These are phyloP conservation scores for Spheniscus mendiculus DNA, from an alignment of 2,113 vertebrate species.

Conservation along the genomic window DNA sequence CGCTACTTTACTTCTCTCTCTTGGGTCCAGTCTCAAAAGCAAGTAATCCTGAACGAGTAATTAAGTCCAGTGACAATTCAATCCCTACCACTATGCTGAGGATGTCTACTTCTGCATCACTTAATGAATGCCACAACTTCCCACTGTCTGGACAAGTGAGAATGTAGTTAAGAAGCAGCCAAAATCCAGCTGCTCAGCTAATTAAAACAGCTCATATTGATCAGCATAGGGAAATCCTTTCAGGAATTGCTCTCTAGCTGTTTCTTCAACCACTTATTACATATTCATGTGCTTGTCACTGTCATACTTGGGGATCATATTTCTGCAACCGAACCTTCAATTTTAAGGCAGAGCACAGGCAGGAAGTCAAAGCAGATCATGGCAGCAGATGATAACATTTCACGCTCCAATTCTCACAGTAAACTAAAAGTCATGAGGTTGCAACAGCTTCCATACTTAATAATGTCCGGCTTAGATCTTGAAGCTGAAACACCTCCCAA, in stretches of 20 bases:
- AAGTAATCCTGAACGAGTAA: not conserved
- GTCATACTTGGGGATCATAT: not conserved
- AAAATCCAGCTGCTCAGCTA: conserved; percentile 48
- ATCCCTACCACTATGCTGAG: conserved; percentile 23
- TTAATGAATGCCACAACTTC: conserved; percentile 10
- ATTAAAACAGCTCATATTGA: conserved; percentile 38
- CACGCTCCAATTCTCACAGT: not conserved
- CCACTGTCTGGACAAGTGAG: not conserved
- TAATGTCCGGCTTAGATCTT: not conserved
- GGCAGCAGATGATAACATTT: conserved; percentile 17
- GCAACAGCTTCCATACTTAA: not conserved
- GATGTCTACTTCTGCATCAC: not conserved
- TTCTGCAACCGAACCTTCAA: conserved; percentile 15
- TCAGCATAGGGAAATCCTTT: conserved; percentile 26
- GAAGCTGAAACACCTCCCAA: not conserved
- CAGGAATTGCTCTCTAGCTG: conserved; percentile 23
- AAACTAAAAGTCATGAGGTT: not conserved
- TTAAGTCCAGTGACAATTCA: not conserved
- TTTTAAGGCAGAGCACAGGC: conserved; percentile 7
- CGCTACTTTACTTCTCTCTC: not conserved
- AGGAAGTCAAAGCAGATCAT: conserved; percentile 37
- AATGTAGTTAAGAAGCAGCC: conserved; percentile 28
- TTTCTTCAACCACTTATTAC: conserved; percentile 14
- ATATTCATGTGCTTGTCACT: conserved; percentile 47
- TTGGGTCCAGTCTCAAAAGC: not conserved